Conservation (phyloP, 2,888 invertebrate genomes). For the Drosophila neotestacea region DNA sequence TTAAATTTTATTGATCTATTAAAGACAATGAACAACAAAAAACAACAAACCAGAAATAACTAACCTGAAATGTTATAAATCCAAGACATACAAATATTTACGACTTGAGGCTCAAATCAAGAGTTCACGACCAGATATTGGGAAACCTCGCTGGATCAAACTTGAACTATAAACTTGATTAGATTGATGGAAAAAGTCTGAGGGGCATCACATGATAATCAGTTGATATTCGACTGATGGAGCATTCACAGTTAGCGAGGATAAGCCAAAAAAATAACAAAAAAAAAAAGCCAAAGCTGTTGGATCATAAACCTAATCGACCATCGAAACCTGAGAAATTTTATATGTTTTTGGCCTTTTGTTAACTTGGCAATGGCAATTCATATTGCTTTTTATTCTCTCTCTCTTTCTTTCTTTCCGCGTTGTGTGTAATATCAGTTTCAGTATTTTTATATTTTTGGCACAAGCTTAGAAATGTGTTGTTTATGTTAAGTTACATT, state of each 20-base stretch:
- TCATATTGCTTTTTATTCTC: constrained; percentile 18
- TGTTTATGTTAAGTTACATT: constrained; percentile 49
- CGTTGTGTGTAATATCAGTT: constrained; percentile 22
- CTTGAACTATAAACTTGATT: constrained; percentile 75
- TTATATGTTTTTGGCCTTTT: constrained; percentile 26
- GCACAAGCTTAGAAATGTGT: constrained; percentile 37
- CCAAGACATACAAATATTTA: constrained; percentile 50
- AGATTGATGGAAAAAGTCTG: constrained; percentile 29
- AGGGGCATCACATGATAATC: constrained; percentile 14
- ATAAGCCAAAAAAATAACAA: constrained; percentile 12
- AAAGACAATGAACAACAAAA: constrained; percentile 30
- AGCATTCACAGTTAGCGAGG: constrained; percentile 24
- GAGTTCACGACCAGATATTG: constrained; percentile 33
- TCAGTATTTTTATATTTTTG: constrained; percentile 26
- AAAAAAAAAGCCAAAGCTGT: constrained; percentile 12
- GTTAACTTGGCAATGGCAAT: constrained; percentile 16
- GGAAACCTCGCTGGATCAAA: constrained; percentile 33
- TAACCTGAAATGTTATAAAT: constrained; percentile 44
- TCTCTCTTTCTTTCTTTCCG: neutral
- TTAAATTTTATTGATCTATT: constrained; percentile 68
- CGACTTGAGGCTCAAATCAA: constrained; percentile 53
- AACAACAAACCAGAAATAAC: constrained; percentile 4
- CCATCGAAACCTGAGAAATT: constrained; percentile 25
- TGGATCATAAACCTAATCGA: constrained; percentile 42
- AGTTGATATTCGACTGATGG: constrained; percentile 1